Conservation (phyloP, 2,888 invertebrate genomes). For the Rhyacophila evoluta region DNA sequence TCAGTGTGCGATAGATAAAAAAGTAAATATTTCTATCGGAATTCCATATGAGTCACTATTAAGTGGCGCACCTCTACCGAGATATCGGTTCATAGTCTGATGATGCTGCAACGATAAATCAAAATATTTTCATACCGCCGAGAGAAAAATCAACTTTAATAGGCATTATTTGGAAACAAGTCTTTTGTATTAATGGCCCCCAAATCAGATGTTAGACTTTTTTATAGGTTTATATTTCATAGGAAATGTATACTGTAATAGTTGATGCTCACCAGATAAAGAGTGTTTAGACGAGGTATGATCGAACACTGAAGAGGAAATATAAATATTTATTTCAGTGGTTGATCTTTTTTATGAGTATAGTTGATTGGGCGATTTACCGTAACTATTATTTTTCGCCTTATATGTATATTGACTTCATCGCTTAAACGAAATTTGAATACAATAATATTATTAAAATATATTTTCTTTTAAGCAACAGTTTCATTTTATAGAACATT, state of each 20-base stretch:
- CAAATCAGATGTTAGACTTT: background rate
- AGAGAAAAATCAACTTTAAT: conserved; percentile 4
- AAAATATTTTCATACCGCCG: background rate
- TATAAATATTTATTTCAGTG: background rate
- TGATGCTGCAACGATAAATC: background rate
- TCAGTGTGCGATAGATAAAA: background rate
- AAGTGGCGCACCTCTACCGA: background rate
- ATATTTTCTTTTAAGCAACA: too few relatives aligned
- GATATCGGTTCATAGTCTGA: background rate
- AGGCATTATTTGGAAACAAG: conserved; percentile 9
- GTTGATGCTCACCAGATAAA: background rate
- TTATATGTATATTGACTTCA: too few relatives aligned
- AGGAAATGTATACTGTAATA: conserved; percentile 13
- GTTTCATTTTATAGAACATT: too few relatives aligned
- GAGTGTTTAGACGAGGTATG: background rate
- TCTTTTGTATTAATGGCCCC: conserved; percentile 6
- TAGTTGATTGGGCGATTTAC: too few relatives aligned
- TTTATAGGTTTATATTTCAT: background rate
- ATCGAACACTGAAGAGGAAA: background rate
- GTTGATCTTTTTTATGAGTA: background rate
- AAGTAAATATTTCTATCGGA: background rate
- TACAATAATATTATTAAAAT: too few relatives aligned
- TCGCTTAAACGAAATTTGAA: too few relatives aligned
- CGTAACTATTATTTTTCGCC: too few relatives aligned
- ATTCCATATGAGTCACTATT: background rate